Conservation (phyloP, 2,797 vertebrate genomes). For the Cottoperca gobio region DNA sequence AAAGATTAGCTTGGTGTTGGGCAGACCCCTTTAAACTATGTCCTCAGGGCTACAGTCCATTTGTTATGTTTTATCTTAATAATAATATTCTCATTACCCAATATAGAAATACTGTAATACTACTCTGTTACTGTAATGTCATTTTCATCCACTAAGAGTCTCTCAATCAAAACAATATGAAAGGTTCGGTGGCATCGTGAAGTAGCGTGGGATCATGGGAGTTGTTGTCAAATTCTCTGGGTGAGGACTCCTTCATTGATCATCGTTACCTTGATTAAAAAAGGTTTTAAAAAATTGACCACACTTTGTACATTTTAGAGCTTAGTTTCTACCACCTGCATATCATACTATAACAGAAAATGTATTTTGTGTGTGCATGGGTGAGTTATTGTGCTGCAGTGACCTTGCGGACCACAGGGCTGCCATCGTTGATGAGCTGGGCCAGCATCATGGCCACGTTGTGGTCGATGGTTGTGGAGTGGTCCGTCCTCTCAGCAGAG, state of each 20-base stretch:
- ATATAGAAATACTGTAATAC: too few species aligned
- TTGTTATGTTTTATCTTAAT: not conserved
- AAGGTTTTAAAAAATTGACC: too few species aligned
- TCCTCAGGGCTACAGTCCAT: not conserved
- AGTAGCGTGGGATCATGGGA: too few species aligned
- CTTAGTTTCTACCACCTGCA: not conserved
- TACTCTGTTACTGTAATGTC: too few species aligned
- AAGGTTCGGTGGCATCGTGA: too few species aligned
- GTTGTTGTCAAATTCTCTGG: too few species aligned
- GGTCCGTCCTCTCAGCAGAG: constrained; percentile 95
- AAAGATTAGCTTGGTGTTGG: not conserved
- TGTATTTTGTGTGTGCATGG: not conserved
- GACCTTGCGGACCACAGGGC: constrained; percentile 97
- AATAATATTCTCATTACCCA: not conserved
- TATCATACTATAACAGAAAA: not conserved
- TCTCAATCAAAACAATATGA: too few species aligned
- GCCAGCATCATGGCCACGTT: constrained; percentile 99
- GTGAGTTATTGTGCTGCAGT: not conserved
- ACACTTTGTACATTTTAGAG: not conserved
- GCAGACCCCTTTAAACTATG: not conserved
- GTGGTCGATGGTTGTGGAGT: constrained; percentile 99
- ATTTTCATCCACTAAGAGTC: too few species aligned
- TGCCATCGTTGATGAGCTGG: constrained; percentile 96
- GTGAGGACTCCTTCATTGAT: too few species aligned
- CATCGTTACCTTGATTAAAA: too few species aligned